Conservation (phyloP, 2,888 invertebrate genomes). For the Epinotia demarniana region DNA sequence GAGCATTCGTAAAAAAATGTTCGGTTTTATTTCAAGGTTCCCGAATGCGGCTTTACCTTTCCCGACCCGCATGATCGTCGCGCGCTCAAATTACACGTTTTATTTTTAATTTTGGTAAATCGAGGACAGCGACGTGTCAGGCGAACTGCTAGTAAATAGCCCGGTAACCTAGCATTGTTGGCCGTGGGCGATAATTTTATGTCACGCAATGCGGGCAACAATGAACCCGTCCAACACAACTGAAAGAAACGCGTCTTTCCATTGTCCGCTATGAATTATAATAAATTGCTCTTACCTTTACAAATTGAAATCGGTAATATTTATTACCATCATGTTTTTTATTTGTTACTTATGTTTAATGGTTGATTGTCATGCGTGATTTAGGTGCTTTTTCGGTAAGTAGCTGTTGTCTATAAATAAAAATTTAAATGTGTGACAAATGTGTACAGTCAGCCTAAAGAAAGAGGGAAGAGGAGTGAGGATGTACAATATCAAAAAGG, state of each 20-base stretch:
- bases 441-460: too few species aligned
- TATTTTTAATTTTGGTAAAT: constrained; percentile 41
- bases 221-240: constrained; percentile 32
- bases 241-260: constrained; percentile 41
- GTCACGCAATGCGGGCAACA: constrained; percentile 43
- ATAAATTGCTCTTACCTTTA: constrained; percentile 42
- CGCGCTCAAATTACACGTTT: constrained; percentile 28
- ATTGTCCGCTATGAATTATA: constrained; percentile 41
- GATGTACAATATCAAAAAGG: too few species aligned
- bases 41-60: not conserved
- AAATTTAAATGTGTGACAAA: too few species aligned
- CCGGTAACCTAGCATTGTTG: constrained; percentile 40
- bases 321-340: constrained; percentile 12
- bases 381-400: not conserved
- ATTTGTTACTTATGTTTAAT: not conserved
- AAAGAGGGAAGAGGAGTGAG: too few species aligned
- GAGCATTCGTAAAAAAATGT: not conserved
- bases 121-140: constrained; percentile 42
- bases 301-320: constrained; percentile 24
- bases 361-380: constrained; percentile 2
- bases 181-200: constrained; percentile 39
- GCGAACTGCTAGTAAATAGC: constrained; percentile 40
- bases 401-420: too few species aligned
- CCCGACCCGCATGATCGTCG: constrained; percentile 21
- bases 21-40: constrained; percentile 37